Evolutionary conservation across 2,113 vertebrate species (phyloP).

Genomic region (Pseudorectes ferrugineus): DNA sequence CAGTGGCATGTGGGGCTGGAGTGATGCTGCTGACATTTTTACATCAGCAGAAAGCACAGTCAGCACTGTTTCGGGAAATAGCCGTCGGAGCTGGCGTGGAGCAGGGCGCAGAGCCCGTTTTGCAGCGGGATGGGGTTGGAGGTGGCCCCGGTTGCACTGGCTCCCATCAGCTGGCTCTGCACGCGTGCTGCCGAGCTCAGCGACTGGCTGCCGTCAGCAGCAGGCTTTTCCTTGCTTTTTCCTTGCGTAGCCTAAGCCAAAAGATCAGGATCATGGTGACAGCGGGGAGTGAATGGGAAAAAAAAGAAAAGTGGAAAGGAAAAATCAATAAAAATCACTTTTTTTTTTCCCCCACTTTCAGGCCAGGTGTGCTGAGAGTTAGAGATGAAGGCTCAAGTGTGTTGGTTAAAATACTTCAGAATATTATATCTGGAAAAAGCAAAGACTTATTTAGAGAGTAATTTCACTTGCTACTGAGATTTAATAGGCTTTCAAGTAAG

Average conservation of each 20-base stretch:
- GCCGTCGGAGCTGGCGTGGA: fast-evolving
- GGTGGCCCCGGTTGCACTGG: background rate
- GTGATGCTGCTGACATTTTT: background rate
- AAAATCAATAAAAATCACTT: background rate
- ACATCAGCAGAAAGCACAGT: background rate
- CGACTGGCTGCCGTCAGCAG: fast-evolving
- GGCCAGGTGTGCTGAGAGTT: background rate
- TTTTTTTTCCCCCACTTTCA: background rate
- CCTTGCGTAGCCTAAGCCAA: background rate
- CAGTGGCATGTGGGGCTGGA: background rate
- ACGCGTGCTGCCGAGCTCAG: fast-evolving
- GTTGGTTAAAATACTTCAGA: background rate
- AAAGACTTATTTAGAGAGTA: background rate
- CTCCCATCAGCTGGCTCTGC: background rate
- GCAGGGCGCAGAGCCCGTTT: background rate
- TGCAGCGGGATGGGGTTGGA: background rate
- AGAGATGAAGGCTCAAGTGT: background rate
- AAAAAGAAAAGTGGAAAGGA: background rate
- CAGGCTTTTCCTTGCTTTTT: background rate
- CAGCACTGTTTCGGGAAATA: background rate
- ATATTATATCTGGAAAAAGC: background rate
- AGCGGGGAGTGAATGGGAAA: background rate
- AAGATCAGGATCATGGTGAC: background rate
- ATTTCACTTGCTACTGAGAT: background rate
- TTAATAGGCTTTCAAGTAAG: background rate